These are phyloP conservation scores for Leucophenga maculata DNA, from an alignment of 2,888 invertebrate species.

Conservation along the genomic window DNA sequence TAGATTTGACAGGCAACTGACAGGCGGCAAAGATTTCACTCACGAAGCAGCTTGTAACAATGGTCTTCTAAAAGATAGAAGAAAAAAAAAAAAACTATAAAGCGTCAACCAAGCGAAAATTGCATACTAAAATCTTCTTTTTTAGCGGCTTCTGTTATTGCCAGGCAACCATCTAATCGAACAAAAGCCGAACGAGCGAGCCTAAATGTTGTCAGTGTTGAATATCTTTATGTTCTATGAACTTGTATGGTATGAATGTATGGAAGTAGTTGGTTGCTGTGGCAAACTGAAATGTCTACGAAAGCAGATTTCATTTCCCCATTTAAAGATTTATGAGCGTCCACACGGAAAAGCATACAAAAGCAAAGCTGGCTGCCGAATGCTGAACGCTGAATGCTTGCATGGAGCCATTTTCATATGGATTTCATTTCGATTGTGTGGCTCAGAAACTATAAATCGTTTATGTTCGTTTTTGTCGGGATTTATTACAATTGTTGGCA, in stretches of 20 bases:
- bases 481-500: slow-evolving; percentile 30
- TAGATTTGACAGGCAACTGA: slow-evolving; percentile 13
- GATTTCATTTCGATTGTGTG: not conserved
- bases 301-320: slow-evolving; percentile 19
- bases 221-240: no score
- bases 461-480: slow-evolving; percentile 28
- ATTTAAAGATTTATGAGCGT: slow-evolving; percentile 21
- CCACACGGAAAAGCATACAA: not conserved
- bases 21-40: not conserved
- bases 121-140: not conserved
- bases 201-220: no score
- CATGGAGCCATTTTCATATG: not conserved
- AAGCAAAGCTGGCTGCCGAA: not conserved
- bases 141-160: not conserved
- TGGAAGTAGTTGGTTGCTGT: no score
- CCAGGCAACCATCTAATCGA: not conserved
- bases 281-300: slow-evolving; percentile 16
- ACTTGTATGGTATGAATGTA: no score
- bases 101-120: not conserved
- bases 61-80: not conserved
- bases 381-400: not conserved
- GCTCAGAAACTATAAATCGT: slow-evolving; percentile 25
- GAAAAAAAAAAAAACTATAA: slow-evolving; percentile 1
- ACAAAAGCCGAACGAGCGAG: slow-evolving; percentile 5
- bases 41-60: not conserved